Conservation (phyloP, 2,888 invertebrate genomes). For the Petrophora chlorosata region DNA sequence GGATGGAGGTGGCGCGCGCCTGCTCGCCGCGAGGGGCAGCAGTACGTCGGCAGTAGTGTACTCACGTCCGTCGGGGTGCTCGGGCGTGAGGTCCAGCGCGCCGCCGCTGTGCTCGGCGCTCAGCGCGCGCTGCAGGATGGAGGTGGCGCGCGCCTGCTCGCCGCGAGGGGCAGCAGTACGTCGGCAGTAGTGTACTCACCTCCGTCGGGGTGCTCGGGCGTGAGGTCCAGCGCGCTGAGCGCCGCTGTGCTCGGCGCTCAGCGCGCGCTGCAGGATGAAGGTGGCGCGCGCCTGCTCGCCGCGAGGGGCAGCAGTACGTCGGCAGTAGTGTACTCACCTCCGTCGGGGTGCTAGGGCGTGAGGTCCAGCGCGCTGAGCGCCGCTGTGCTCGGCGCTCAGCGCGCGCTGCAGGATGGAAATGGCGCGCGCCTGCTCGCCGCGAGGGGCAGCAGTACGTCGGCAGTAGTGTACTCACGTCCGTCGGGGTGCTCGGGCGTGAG, state of each 20-base stretch:
- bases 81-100: slow-evolving; percentile 88
- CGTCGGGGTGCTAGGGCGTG: slow-evolving; percentile 91
- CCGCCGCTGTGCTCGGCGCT: slow-evolving; percentile 88
- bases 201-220: slow-evolving; percentile 94
- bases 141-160: slow-evolving; percentile 91
- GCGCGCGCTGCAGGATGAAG: slow-evolving; percentile 92
- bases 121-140: slow-evolving; percentile 92
- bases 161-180: no score
- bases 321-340: slow-evolving; percentile 84
- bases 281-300: slow-evolving; percentile 89
- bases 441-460: no score
- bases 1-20: slow-evolving; percentile 86
- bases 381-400: slow-evolving; percentile 89
- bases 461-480: slow-evolving; percentile 85
- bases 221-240: slow-evolving; percentile 81
- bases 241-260: slow-evolving; percentile 90
- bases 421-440: slow-evolving; percentile 75
- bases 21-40: no score
- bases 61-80: slow-evolving; percentile 94
- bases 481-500: slow-evolving; percentile 91
- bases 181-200: slow-evolving; percentile 84
- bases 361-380: slow-evolving; percentile 84
- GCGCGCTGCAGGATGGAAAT: slow-evolving; percentile 93
- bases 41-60: no score
- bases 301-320: no score